These are phyloP conservation scores for Stenolophus ochropezus DNA, from an alignment of 2,888 invertebrate species.

Conservation along the genomic window DNA sequence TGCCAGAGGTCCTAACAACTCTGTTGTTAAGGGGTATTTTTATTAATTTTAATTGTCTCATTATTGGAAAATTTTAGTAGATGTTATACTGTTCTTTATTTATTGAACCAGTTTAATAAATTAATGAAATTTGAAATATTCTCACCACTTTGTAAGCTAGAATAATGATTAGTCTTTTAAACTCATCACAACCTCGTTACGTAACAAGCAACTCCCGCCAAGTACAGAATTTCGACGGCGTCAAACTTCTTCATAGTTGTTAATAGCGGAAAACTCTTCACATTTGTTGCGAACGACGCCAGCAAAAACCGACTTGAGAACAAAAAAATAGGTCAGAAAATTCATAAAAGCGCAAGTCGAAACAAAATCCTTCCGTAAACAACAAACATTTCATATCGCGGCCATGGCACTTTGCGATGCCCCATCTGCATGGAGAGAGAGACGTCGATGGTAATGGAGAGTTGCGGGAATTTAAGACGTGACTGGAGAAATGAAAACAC, in stretches of 20 bases:
- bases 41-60: too few species aligned
- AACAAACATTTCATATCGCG: conserved; percentile 30
- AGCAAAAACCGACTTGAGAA: neutral
- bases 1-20: too few species aligned
- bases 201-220: neutral
- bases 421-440: conserved; percentile 1
- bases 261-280: conserved; percentile 15
- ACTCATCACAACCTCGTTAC: neutral
- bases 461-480: neutral
- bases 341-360: conserved; percentile 44
- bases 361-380: conserved; percentile 43
- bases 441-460: conserved; percentile 6
- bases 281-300: conserved; percentile 1
- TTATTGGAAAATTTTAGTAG: too few species aligned
- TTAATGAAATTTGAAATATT: too few species aligned
- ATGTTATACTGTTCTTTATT: too few species aligned
- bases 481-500: neutral
- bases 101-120: too few species aligned
- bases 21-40: too few species aligned
- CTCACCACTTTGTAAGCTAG: too few species aligned
- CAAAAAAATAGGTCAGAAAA: conserved; percentile 49
- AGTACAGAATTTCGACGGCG: conserved; percentile 13
- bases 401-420: neutral
- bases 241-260: conserved; percentile 22
- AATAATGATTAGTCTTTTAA: too few species aligned